Base-by-base conservation (phyloP, 53 echinoderm and acorn worm genomes). In the Stichopus horrens region DNA sequence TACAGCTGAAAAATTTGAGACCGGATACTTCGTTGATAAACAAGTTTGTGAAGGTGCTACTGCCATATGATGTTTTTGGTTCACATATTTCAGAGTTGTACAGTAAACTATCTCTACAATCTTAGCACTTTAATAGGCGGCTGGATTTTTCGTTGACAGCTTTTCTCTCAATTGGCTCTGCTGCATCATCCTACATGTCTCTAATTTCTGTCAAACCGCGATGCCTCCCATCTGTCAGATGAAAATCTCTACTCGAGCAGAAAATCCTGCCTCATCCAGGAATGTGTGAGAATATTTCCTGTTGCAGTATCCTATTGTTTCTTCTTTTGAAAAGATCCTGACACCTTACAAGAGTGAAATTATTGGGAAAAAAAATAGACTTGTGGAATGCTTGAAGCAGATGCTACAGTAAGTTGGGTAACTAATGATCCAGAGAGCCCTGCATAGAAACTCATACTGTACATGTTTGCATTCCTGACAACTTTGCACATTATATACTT, bases 11-110 rank as follows among this genome's bases (percentile, higher is more conserved):
- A 52, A 60, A 91, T 52, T 74, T 91, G 22, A 81, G 82, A 75
- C 74, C 6, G 13, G 91, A 73, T 16, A n/a, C 81, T 51, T 88
- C 91, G 23, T 88, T 91, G 59, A 58, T 59, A 21, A 74, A 73
- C n/a, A 91, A 88, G 75, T 91, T 82, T 55, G 65, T 91, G 5
- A 71, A 88, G 91, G 91, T 91, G 74, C 7, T 63, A 13, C 63
- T 84, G 75, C 54, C n/a, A 80, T 79, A 5, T 73, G 16, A 52
- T 0, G 4, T 19, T 21, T 18, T n/a, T 78, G 55, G 23, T 9
- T 53, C 10, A 55, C 4, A 8, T 8, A 7, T 77, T 23, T 18
- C 79, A 79, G 9, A 53, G 52, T 4, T 54, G 6, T 5, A n/a
- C n/a, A n/a, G n/a, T n/a, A 55, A 13, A 16, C 16, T 13, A 9